phyloP scores from a whole-genome alignment of 1,140 invertebrate species.

The Theocolax elegans region DNA sequence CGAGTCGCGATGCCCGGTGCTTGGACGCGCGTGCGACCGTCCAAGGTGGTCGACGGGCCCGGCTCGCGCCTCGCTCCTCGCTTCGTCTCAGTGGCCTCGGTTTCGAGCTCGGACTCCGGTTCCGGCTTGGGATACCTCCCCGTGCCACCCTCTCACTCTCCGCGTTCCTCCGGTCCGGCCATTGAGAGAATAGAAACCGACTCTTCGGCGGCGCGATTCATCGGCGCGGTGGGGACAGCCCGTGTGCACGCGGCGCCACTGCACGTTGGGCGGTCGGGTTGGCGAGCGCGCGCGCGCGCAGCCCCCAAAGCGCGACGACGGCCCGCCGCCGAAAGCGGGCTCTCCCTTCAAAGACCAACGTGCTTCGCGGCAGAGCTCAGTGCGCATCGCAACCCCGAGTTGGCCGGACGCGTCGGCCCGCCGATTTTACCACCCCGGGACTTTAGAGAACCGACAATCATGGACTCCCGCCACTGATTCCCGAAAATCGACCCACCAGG shows the following conservation, averaged over 20 bases:
- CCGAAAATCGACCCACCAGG: neutral
- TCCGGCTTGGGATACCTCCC: neutral
- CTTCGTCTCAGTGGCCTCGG: neutral
- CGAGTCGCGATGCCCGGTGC: neutral
- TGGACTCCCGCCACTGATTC: neutral
- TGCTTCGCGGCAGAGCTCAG: slow-evolving; percentile 51
- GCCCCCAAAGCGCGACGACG: slow-evolving; percentile 30
- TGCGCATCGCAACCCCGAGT: slow-evolving; percentile 59
- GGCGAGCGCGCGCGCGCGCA: slow-evolving; percentile 31
- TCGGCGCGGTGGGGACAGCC: slow-evolving; percentile 17
- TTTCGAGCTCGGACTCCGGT: neutral
- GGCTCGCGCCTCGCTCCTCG: neutral
- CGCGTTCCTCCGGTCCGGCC: slow-evolving; percentile 31
- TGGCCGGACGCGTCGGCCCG: slow-evolving; percentile 41
- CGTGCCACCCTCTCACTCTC: slow-evolving; percentile 20
- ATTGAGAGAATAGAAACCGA: neutral
- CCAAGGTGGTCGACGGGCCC: neutral
- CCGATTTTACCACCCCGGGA: neutral
- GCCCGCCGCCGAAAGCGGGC: slow-evolving; percentile 35
- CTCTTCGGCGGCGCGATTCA: slow-evolving; percentile 13
- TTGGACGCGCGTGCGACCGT: neutral
- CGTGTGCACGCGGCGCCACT: slow-evolving; percentile 31
- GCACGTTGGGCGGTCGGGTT: neutral
- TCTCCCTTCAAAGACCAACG: slow-evolving; percentile 31
- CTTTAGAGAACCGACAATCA: too few relatives aligned